Percentiles rank a stretch among this genome's conserved stretches.
Conservation (phyloP, 2,797 vertebrate genomes). For the Coracias cyanogaster region DNA sequence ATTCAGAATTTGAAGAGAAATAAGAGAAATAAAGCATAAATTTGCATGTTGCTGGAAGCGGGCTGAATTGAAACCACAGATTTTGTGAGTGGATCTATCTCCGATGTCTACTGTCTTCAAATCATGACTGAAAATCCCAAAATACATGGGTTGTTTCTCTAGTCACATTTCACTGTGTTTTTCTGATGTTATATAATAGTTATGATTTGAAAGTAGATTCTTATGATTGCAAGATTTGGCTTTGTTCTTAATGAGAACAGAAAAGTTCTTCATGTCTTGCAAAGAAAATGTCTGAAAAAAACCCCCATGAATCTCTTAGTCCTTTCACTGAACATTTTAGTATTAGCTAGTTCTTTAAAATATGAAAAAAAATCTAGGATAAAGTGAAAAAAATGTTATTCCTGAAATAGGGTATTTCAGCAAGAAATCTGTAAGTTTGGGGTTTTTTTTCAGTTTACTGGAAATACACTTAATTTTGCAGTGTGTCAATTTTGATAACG, state of each 20-base stretch:
- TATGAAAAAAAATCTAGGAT: background rate
- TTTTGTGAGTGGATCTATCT: background rate
- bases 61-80: background rate
- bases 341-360: background rate
- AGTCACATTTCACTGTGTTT: background rate
- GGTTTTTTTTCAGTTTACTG: background rate
- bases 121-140: background rate
- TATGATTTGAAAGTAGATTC: background rate
- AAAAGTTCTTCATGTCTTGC: background rate
- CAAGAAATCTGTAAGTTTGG: background rate
- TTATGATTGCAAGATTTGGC: background rate
- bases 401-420: background rate
- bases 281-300: background rate
- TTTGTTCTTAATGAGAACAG: background rate
- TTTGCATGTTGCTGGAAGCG: background rate
- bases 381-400: background rate
- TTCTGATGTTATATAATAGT: background rate
- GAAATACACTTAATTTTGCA: background rate
- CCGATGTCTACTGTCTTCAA: background rate
- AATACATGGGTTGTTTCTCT: background rate
- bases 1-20: background rate
- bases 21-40: background rate
- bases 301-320: fast-evolving
- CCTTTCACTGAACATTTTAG: background rate
- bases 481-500: background rate